Conservation (phyloP, 2,888 invertebrate genomes). For the Drosophila prostipennis region DNA sequence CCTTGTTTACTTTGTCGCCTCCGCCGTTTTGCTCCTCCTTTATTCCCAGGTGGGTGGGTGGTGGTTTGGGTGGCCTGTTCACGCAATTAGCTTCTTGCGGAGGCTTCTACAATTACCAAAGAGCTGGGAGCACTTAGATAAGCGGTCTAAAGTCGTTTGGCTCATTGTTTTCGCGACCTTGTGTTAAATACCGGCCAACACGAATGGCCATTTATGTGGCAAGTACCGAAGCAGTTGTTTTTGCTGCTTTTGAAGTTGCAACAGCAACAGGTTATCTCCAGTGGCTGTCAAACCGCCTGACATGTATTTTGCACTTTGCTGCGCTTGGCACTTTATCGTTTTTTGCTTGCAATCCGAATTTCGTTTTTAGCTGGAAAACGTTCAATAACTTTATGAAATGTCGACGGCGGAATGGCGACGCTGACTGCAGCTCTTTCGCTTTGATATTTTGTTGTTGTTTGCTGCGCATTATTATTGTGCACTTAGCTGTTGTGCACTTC, state of each 20-base stretch:
- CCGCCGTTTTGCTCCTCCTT: slow-evolving; percentile 14
- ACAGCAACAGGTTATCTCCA: slow-evolving; percentile 64
- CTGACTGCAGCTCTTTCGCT: slow-evolving; percentile 47
- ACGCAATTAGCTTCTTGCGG: slow-evolving; percentile 61
- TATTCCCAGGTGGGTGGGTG: slow-evolving; percentile 9
- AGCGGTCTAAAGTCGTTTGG: slow-evolving; percentile 50
- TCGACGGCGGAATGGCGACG: slow-evolving; percentile 60
- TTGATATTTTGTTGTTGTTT: slow-evolving; percentile 21
- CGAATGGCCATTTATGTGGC: slow-evolving; percentile 48
- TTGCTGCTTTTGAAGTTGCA: slow-evolving; percentile 10
- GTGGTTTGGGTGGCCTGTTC: slow-evolving; percentile 37
- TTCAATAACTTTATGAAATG: slow-evolving; percentile 49
- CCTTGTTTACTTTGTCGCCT: slow-evolving; percentile 66
- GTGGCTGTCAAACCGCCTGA: slow-evolving; percentile 45
- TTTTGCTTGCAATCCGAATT: slow-evolving; percentile 33
- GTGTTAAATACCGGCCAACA: slow-evolving; percentile 65
- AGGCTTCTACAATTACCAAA: slow-evolving; percentile 50
- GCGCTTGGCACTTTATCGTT: slow-evolving; percentile 30
- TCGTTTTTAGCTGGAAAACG: slow-evolving; percentile 56
- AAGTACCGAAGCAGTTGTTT: slow-evolving; percentile 18
- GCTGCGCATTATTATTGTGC: slow-evolving; percentile 22
- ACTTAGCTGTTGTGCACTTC: slow-evolving; percentile 15
- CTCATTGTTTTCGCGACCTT: slow-evolving; percentile 63
- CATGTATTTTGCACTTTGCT: slow-evolving; percentile 32
- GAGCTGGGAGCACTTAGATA: slow-evolving; percentile 36